phyloP scores from a whole-genome alignment of 1,140 invertebrate genomes.

The Tachypleus tridentatus region DNA sequence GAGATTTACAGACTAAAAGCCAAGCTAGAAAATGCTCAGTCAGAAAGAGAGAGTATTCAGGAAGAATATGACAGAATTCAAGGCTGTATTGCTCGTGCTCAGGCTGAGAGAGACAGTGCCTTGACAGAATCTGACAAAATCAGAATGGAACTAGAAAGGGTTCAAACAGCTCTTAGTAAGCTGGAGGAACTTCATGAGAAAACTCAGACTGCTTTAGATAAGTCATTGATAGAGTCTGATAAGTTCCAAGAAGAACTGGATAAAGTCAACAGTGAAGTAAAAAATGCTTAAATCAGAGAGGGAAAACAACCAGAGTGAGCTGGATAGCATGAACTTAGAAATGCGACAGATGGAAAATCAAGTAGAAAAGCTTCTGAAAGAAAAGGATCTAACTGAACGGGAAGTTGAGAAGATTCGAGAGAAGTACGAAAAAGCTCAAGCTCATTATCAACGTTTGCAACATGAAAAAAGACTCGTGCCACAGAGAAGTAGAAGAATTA shows the following conservation, averaged over 20 bases:
- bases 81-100: conserved; percentile 45
- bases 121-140: conserved; percentile 72
- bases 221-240: conserved; percentile 80
- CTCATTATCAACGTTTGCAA: conserved; percentile 58
- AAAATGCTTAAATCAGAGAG: conserved; percentile 63
- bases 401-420: conserved; percentile 74
- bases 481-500: conserved; percentile 63
- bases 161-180: conserved; percentile 75
- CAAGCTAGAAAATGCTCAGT: conserved; percentile 83
- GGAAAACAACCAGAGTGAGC: conserved; percentile 67
- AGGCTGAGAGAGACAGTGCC: conserved; percentile 76
- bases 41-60: conserved; percentile 78
- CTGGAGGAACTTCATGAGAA: conserved; percentile 81
- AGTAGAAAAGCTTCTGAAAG: conserved; percentile 71
- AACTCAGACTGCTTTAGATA: conserved; percentile 69
- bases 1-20: conserved; percentile 88
- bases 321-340: conserved; percentile 73
- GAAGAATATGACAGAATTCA: conserved; percentile 58
- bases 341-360: conserved; percentile 69
- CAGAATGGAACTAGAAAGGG: conserved; percentile 77
- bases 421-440: conserved; percentile 71
- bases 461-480: conserved; percentile 71
- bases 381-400: conserved; percentile 66
- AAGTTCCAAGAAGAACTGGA: conserved; percentile 76
- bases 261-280: conserved; percentile 64